A percentile compares a stretch with the other conserved stretches of the same genome.
Conservation (phyloP, 2,888 invertebrate genomes). For the Dascillus cervinus region DNA sequence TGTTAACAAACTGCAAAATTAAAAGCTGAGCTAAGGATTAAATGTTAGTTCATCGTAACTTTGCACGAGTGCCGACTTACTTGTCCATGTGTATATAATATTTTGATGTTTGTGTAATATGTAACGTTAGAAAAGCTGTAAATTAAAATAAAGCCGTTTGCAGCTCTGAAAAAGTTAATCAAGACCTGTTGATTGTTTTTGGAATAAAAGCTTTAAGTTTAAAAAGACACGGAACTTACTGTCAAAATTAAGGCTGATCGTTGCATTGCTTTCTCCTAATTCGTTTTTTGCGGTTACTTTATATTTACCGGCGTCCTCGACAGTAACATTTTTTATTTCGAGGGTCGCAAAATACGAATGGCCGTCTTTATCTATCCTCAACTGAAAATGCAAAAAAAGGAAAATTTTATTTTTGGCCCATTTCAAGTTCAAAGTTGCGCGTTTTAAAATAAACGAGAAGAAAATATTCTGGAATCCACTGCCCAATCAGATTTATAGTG, state of each 20-base stretch:
- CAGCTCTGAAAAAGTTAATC: too few relatives aligned
- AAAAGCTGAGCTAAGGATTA: conserved; percentile 46
- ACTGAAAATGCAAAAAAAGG: conserved; percentile 53
- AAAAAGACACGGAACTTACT: conserved; percentile 80
- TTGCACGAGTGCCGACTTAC: conserved; percentile 44
- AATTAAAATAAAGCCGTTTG: too few relatives aligned
- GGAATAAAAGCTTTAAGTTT: neutral
- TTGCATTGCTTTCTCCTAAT: conserved; percentile 94
- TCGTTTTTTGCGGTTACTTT: conserved; percentile 96
- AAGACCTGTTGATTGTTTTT: too few relatives aligned
- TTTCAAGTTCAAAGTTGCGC: too few relatives aligned
- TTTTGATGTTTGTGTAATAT: neutral
- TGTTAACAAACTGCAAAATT: conserved; percentile 42
- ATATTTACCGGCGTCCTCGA: conserved; percentile 96
- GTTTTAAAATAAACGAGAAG: conserved; percentile 4
- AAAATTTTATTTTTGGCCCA: too few relatives aligned
- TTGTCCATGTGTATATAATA: too few relatives aligned
- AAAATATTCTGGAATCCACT: conserved; percentile 15
- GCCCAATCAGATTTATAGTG: conserved; percentile 21
- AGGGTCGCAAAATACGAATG: conserved; percentile 90
- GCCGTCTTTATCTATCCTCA: conserved; percentile 83
- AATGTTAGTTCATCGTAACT: conserved; percentile 44
- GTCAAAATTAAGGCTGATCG: conserved; percentile 96
- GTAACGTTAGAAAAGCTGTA: too few relatives aligned
- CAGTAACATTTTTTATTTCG: conserved; percentile 89